phyloP scores from a whole-genome alignment of 2,797 vertebrate species.

The Rhinichthys osculus region DNA sequence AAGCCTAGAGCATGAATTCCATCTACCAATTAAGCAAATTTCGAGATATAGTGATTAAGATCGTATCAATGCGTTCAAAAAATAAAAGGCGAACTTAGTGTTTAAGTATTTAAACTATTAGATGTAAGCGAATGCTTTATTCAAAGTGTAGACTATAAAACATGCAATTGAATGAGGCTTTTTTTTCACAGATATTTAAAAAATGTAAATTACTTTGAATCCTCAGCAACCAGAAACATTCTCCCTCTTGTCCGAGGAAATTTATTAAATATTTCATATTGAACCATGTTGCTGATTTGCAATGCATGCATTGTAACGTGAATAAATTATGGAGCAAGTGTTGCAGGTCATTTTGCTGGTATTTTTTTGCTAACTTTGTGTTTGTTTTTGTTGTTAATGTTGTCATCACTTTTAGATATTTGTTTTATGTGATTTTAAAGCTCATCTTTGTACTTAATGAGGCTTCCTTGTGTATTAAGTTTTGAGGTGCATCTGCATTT shows the following conservation, averaged over 20 bases:
- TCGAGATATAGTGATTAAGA: background rate
- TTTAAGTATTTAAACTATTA: background rate
- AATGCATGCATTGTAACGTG: background rate
- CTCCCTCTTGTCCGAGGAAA: background rate
- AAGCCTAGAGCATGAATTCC: background rate
- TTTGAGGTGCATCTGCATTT: too few species aligned
- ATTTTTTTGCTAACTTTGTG: too few species aligned
- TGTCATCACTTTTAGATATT: too few species aligned
- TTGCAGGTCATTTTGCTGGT: background rate
- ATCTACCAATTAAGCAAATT: conserved; percentile 1
- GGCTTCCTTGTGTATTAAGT: too few species aligned
- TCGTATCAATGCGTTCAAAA: background rate
- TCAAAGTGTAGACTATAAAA: background rate
- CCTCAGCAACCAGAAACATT: background rate
- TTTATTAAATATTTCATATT: background rate
- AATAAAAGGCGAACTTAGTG: background rate
- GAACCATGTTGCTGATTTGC: background rate
- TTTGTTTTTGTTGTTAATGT: too few species aligned
- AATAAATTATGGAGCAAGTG: background rate
- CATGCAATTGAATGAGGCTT: background rate
- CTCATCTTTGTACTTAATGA: too few species aligned
- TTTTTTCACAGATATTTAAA: background rate
- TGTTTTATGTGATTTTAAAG: too few species aligned
- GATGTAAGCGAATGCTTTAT: background rate
- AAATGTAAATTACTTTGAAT: background rate